These are phyloP conservation scores for Peromyscus californicus DNA, from an alignment of 2,113 vertebrate genomes.

Conservation along the genomic window DNA sequence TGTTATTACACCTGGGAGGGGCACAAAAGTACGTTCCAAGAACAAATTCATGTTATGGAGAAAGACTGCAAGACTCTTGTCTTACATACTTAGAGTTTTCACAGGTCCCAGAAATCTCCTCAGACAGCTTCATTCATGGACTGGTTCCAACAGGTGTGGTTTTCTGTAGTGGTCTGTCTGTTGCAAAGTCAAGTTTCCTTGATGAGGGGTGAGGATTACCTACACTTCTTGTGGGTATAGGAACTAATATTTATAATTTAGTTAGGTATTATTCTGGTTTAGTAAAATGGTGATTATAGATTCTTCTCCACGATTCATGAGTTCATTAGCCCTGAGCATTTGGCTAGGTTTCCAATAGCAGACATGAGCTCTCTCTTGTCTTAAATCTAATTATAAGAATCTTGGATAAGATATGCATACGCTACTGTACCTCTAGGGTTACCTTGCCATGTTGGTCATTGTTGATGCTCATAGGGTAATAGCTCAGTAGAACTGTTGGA, in stretches of 20 bases:
- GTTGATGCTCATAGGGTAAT: not conserved
- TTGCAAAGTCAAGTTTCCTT: not conserved
- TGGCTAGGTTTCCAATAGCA: not conserved
- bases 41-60: not conserved
- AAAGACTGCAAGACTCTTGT: not conserved
- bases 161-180: not conserved
- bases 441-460: not conserved
- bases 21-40: not conserved
- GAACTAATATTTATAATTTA: not conserved
- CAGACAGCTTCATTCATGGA: not conserved
- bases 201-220: not conserved
- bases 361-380: not conserved
- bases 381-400: not conserved
- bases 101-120: not conserved
- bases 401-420: not conserved
- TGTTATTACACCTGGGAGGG: not conserved
- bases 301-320: not conserved
- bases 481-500: not conserved
- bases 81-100: not conserved
- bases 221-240: not conserved
- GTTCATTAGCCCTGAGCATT: not conserved
- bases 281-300: not conserved
- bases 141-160: not conserved
- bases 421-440: not conserved
- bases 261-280: not conserved